Evolutionary conservation across 2,113 vertebrate genomes (phyloP), one percentile per base, ranked within the genome.

Genomic region (Anguilla japonica): DNA sequence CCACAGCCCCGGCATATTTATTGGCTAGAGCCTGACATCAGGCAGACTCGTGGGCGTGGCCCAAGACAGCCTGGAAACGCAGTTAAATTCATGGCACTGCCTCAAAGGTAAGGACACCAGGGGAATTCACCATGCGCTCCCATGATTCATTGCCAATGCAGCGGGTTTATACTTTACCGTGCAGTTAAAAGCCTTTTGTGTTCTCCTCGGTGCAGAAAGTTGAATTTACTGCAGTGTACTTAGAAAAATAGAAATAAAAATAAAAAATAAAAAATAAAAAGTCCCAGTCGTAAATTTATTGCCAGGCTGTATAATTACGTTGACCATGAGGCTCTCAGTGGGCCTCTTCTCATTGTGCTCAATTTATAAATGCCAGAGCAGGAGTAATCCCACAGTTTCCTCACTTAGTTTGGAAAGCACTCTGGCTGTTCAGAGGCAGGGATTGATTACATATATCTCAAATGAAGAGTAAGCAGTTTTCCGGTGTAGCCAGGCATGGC

Each of bases 261-360:
- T 26, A 67, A 22, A 67, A 53, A 53, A 53, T 26, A 67, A 22
- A 67, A 67, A 67, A 67, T 67, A 67, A 67, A 22, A 67, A 26
- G 22, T 67, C 60, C 20, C 86, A 43, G 79, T 85, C 53, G 84
- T 39, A 83, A 90, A 94, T 94, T 93, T 94, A 95, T 95, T 88
- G 89, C 89, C 89, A 83, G 88, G 89, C 83, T 85, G 85, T 93
- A 93, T 95, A 94, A 94, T 95, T 95, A 93, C 80, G 88, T 87
- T 87, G 91, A 90, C 90, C 40, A 79, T 88, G 90, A 91, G 91
- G 91, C 91, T 93, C 92, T 90, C 46, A 67, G 85, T 91, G 91
- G 91, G 85, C 91, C 89, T 89, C 85, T 81, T 90, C 86, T 93
- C 86, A 34, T 93, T 92, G 90, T 88, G 84, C 88, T 93, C 93